Evolutionary conservation across 2,113 vertebrate species (phyloP).

Genomic region (Cinclus mexicanus): DNA sequence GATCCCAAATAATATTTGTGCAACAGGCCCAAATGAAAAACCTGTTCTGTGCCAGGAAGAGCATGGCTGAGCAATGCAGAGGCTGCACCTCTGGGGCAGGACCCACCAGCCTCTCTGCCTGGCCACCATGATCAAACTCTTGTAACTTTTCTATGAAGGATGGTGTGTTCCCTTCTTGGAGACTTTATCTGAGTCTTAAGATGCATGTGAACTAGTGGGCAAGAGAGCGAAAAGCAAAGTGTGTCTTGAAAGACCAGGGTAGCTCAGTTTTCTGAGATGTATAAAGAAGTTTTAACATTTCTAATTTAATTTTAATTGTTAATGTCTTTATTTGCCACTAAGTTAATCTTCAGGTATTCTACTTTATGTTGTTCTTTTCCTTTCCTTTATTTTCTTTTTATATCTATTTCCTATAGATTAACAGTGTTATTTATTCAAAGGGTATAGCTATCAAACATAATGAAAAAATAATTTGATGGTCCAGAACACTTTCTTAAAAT

Average conservation of each 20-base stretch:
- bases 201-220: neutral
- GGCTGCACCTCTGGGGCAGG: neutral
- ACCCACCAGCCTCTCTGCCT: neutral
- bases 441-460: neutral
- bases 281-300: neutral
- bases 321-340: neutral
- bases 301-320: neutral
- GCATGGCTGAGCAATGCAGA: rapidly evolving
- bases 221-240: neutral
- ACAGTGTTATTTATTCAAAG: neutral
- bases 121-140: neutral
- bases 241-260: rapidly evolving
- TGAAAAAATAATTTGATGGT: neutral
- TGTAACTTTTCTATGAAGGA: neutral
- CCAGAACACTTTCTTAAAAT: neutral
- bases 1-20: neutral
- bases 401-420: neutral
- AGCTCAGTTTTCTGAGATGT: neutral
- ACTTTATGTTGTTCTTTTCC: neutral
- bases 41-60: neutral
- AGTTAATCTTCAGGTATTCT: neutral
- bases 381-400: neutral
- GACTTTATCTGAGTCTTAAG: neutral
- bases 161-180: neutral
- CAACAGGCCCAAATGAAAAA: neutral